These are phyloP conservation scores for Amblyteles armatorius DNA, from an alignment of 2,888 invertebrate species.

Conservation along the genomic window DNA sequence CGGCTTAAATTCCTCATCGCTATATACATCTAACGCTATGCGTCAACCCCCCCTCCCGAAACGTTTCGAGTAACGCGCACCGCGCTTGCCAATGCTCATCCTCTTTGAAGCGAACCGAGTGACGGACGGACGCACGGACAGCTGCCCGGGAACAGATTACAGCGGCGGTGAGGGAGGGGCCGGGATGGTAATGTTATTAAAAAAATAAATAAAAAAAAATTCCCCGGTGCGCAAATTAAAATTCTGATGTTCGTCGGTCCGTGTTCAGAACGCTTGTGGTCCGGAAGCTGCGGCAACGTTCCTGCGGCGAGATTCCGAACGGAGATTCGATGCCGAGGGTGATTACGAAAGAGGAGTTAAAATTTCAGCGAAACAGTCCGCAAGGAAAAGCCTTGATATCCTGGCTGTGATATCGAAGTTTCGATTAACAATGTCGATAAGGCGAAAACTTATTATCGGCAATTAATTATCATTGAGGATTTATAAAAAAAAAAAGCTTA, in stretches of 20 bases:
- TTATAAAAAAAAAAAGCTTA: too few relatives aligned
- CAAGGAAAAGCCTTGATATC: too few relatives aligned
- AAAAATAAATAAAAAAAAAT: slow-evolving; percentile 62
- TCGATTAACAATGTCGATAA: too few relatives aligned
- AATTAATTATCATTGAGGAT: too few relatives aligned
- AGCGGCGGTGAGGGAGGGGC: slow-evolving; percentile 37
- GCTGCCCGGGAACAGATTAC: slow-evolving; percentile 69
- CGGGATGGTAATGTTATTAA: slow-evolving; percentile 71
- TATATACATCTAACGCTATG: slow-evolving; percentile 22
- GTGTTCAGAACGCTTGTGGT: slow-evolving; percentile 12
- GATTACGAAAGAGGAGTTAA: neutral
- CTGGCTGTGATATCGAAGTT: too few relatives aligned
- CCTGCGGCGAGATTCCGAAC: neutral
- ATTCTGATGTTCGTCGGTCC: slow-evolving; percentile 61
- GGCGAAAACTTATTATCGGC: too few relatives aligned
- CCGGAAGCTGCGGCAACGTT: slow-evolving; percentile 2
- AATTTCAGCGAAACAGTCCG: neutral
- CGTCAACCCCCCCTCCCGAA: neutral
- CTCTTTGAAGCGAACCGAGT: slow-evolving; percentile 57
- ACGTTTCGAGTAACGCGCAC: slow-evolving; percentile 48
- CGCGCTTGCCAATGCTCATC: slow-evolving; percentile 29
- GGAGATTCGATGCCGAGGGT: neutral
- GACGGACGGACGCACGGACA: slow-evolving; percentile 60
- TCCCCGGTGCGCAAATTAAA: slow-evolving; percentile 69
- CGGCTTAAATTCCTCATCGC: slow-evolving; percentile 73